Evolutionary conservation across 2,888 invertebrate genomes (phyloP).

Genomic region (Noctuana brunneofusca): DNA sequence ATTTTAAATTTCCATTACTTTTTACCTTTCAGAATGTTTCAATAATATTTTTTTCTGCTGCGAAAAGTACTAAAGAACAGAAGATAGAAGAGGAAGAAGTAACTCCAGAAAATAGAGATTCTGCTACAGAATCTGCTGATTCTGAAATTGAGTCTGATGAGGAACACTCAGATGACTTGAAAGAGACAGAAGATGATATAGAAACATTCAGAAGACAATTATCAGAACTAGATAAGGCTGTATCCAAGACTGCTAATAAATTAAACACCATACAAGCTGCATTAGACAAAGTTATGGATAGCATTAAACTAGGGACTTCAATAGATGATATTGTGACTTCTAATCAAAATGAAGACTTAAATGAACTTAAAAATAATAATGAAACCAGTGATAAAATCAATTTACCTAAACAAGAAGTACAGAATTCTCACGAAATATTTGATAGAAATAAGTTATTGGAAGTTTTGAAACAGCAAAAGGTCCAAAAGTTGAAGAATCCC

Average conservation of each 20-base stretch:
- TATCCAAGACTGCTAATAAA: slow-evolving; percentile 80
- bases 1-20: background rate
- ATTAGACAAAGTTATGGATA: slow-evolving; percentile 71
- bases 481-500: slow-evolving; percentile 69
- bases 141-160: slow-evolving; percentile 49
- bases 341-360: slow-evolving; percentile 34
- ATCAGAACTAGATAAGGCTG: slow-evolving; percentile 76
- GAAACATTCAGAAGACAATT: slow-evolving; percentile 78
- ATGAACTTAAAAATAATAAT: slow-evolving; percentile 34
- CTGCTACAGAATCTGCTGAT: slow-evolving; percentile 63
- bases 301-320: slow-evolving; percentile 61
- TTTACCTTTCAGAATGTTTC: slow-evolving; percentile 82
- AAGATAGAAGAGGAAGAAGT: slow-evolving; percentile 67
- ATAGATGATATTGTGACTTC: slow-evolving; percentile 16
- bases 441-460: slow-evolving; percentile 87
- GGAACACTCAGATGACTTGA: slow-evolving; percentile 52
- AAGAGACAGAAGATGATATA: slow-evolving; percentile 65
- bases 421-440: slow-evolving; percentile 84
- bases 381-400: slow-evolving; percentile 9
- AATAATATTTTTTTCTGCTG: slow-evolving; percentile 96
- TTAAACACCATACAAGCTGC: slow-evolving; percentile 80
- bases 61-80: slow-evolving; percentile 80
- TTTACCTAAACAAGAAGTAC: slow-evolving; percentile 41
- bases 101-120: slow-evolving; percentile 36
- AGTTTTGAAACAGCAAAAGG: slow-evolving; percentile 84